Percentiles rank a stretch among this genome's conserved stretches.
phyloP scores from a whole-genome alignment of 1,140 invertebrate genomes.

The Plectrocnemia conspersa region DNA sequence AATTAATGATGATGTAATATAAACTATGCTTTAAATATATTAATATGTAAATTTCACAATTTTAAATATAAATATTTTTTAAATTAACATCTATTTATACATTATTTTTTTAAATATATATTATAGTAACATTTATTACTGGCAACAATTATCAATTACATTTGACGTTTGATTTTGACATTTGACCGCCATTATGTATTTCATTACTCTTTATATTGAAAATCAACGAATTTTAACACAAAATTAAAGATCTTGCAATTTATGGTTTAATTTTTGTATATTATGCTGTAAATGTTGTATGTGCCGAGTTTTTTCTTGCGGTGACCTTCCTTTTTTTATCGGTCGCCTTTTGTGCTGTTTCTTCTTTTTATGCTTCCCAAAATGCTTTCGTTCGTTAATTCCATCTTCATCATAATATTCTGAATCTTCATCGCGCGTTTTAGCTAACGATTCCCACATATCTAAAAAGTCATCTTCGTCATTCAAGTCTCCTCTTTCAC shows the following conservation, averaged over 20 bases:
- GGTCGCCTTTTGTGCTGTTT: constrained; percentile 23
- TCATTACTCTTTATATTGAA: too few relatives aligned
- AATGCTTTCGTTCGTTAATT: neutral
- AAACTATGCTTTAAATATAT: too few relatives aligned
- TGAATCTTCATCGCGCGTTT: constrained; percentile 1
- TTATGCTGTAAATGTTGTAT: constrained; percentile 22
- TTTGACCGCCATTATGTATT: too few relatives aligned
- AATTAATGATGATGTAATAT: too few relatives aligned
- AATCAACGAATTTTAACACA: too few relatives aligned
- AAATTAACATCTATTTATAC: too few relatives aligned
- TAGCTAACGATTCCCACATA: neutral
- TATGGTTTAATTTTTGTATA: constrained; percentile 21
- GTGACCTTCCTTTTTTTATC: neutral
- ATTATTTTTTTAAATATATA: too few relatives aligned
- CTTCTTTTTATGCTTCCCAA: constrained; percentile 16
- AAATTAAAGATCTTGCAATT: neutral
- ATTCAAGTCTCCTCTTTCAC: constrained; percentile 5
- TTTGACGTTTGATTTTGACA: too few relatives aligned
- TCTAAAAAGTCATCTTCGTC: neutral
- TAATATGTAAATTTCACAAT: too few relatives aligned
- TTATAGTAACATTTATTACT: too few relatives aligned
- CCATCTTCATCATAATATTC: neutral
- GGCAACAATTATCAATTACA: too few relatives aligned
- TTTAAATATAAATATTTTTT: too few relatives aligned
- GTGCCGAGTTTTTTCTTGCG: constrained; percentile 9